Percentiles rank a stretch among this genome's conserved stretches.
phyloP scores from a whole-genome alignment of 2,888 invertebrate species.

The Rhogogaster chlorosoma region DNA sequence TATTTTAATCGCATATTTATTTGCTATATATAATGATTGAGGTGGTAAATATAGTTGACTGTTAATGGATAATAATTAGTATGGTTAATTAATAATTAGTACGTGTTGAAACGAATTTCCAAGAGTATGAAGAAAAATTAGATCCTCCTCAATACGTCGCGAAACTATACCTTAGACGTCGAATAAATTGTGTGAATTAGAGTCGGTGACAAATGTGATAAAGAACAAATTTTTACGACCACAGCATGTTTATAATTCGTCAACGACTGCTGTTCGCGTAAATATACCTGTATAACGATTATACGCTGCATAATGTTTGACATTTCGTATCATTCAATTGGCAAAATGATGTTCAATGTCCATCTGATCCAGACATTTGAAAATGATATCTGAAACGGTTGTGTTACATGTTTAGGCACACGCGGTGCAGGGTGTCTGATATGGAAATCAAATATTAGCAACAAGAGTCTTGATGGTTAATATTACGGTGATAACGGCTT shows the following conservation, averaged over 20 bases:
- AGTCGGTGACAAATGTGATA: not conserved
- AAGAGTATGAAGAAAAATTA: not conserved
- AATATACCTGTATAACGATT: not conserved
- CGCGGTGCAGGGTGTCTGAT: not conserved
- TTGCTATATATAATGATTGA: not conserved
- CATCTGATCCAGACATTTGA: not conserved
- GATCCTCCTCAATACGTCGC: not conserved
- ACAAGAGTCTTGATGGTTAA: not conserved
- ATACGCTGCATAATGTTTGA: not conserved
- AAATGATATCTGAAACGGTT: not conserved
- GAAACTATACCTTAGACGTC: not conserved
- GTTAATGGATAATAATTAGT: not conserved
- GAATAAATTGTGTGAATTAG: not conserved
- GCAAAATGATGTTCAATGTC: not conserved
- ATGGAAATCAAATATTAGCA: not conserved
- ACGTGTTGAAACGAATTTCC: not conserved
- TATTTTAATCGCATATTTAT: not conserved
- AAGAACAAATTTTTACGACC: not conserved
- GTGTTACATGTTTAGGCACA: not conserved
- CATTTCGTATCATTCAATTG: not conserved
- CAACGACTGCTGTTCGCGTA: not conserved
- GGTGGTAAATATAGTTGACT: not conserved
- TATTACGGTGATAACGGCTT: not conserved
- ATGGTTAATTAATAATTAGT: not conserved
- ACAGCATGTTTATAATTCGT: not conserved